These are phyloP conservation scores for Coryphaenoides rupestris DNA, from an alignment of 2,113 vertebrate species.

Conservation along the genomic window DNA sequence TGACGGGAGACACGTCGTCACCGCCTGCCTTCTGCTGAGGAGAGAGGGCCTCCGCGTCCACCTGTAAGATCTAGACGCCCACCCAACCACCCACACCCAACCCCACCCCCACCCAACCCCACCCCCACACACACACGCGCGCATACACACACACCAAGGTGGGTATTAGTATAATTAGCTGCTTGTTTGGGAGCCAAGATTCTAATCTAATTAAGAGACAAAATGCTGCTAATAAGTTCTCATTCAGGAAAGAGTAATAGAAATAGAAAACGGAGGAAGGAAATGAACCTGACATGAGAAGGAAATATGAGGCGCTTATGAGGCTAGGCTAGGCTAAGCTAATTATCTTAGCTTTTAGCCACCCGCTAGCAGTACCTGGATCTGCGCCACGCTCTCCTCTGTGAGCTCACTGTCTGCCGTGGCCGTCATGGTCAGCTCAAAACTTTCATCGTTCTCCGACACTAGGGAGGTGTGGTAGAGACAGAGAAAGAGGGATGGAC, in stretches of 20 bases:
- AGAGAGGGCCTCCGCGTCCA: conserved; percentile 79
- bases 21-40: conserved; percentile 67
- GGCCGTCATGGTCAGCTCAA: conserved; percentile 97
- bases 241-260: neutral
- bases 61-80: conserved; percentile 80
- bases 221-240: no score
- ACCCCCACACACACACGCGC: conserved; percentile 12
- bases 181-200: no score
- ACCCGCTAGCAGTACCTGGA: conserved; percentile 81
- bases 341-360: no score
- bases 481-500: neutral
- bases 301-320: no score
- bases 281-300: no score
- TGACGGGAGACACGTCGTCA: conserved; percentile 90
- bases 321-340: no score
- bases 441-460: conserved; percentile 90
- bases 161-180: no score
- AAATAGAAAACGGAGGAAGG: neutral
- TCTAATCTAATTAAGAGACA: no score
- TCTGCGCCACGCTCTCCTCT: conserved; percentile 85
- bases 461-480: conserved; percentile 60
- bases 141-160: neutral
- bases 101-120: neutral
- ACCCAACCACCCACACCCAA: conserved; percentile 16
- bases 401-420: conserved; percentile 83